Evolutionary conservation across 23 tunicate species (phyloP), one percentile per base, ranked within the genome.

Genomic region (Halocynthia roretzi): DNA sequence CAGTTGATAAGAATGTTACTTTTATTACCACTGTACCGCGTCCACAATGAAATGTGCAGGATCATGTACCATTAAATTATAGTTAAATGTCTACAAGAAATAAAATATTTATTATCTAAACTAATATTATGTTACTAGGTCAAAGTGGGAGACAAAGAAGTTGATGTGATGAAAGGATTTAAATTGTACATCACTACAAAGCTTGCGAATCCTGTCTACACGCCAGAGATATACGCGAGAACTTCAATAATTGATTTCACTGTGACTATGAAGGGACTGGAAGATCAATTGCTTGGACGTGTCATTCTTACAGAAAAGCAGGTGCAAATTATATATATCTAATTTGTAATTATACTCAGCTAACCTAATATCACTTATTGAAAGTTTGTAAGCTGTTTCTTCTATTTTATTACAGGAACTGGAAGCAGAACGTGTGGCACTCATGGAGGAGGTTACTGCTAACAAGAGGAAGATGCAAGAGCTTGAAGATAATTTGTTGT

Each of bases 121-220:
- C 4, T 31, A 31, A 31, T 14, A 11, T 15, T 68, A 21, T 54
- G 14, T 52, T 50, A 51, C 20, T 79, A 96, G 99, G 96, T 89
- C 68, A 96, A 96, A 96, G 99, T 96, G 19, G 99, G 99, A 7
- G 99, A 96, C 86, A 96, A 96, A 83, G 99, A 96, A 73, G 96
- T 92, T 52, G 99, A 96, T 53, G 99, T 96, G 10, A 92, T 89
- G 92, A 87, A 86, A 52, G 91, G 93, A 56, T 96, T 96, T 86
- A 80, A 80, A 51, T 82, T 96, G 18, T 96, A 89, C 91, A 86
- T 96, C 75, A 96, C 99, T 54, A 96, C 99, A 51, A 96, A 96
- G 79, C 93, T 96, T n/a, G 99, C 99, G 80, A 96, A 96, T 74
- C 99, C 99, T 10, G 91, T 85, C 61, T 96, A 96, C 96, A 96